Evolutionary conservation across 2,113 vertebrate species (phyloP).

Genomic region (mouse (Mus musculus)): GRCm39 chr11:83241501-83242000

Average conservation of each 20-base stretch:
- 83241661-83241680: neutral
- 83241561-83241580: neutral
- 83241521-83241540: neutral
- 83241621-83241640: neutral
- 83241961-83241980: conserved; percentile 97
- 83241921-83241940: conserved; percentile 95
- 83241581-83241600: neutral
- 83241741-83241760: neutral
- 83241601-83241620: neutral
- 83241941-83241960: conserved; percentile 97
- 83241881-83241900: conserved; percentile 97
- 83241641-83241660: neutral
- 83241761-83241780: conserved; percentile 41
- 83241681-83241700: conserved; percentile 9
- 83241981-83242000: conserved; percentile 97
- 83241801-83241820: conserved; percentile 95
- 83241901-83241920: conserved; percentile 96
- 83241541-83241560: neutral
- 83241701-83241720: neutral
- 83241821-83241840: conserved; percentile 93
- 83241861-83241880: conserved; percentile 95
- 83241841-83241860: conserved; percentile 91
- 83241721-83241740: neutral
- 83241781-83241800: conserved; percentile 9
- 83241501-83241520: neutral